phyloP scores from a whole-genome alignment of 2,797 vertebrate species.

The Poeciliopsis paucimaculata region DNA sequence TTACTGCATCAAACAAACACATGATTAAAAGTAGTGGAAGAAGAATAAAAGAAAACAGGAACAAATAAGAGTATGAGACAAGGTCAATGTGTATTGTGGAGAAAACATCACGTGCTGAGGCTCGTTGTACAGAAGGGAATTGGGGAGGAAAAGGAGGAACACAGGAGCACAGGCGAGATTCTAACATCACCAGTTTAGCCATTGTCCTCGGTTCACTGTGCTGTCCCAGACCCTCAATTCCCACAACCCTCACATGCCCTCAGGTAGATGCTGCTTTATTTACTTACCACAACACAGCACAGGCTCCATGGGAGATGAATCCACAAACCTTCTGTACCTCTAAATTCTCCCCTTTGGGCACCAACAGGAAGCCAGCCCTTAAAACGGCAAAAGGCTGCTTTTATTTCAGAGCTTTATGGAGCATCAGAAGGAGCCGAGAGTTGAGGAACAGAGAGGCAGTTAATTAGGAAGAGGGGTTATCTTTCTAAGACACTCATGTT shows the following conservation, averaged over 20 bases:
- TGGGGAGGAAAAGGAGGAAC: constrained; percentile 31
- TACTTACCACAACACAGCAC: constrained; percentile 60
- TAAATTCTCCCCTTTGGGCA: constrained; percentile 39
- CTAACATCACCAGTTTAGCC: constrained; percentile 62
- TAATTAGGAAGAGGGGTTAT: constrained; percentile 61
- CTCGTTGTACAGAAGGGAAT: constrained; percentile 39
- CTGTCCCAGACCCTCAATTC: constrained; percentile 58
- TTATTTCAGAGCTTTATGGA: constrained; percentile 36
- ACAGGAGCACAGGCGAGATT: constrained; percentile 54
- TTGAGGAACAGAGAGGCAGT: constrained; percentile 30
- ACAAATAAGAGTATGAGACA: neutral
- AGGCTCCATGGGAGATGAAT: constrained; percentile 45
- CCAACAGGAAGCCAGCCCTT: constrained; percentile 17
- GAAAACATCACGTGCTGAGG: constrained; percentile 37
- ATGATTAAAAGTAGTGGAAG: constrained; percentile 31
- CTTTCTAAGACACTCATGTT: constrained; percentile 44
- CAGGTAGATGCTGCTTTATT: constrained; percentile 67
- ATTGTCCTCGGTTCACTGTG: constrained; percentile 41
- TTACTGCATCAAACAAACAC: constrained; percentile 43
- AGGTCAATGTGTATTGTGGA: constrained; percentile 38
- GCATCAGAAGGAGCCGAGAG: constrained; percentile 35
- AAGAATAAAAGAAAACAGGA: constrained; percentile 24
- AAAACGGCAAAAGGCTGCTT: constrained; percentile 32
- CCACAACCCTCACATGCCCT: constrained; percentile 59
- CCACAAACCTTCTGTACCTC: constrained; percentile 46